phyloP scores from a whole-genome alignment of 1,140 invertebrate species.

The Elymnias hypermnestra region DNA sequence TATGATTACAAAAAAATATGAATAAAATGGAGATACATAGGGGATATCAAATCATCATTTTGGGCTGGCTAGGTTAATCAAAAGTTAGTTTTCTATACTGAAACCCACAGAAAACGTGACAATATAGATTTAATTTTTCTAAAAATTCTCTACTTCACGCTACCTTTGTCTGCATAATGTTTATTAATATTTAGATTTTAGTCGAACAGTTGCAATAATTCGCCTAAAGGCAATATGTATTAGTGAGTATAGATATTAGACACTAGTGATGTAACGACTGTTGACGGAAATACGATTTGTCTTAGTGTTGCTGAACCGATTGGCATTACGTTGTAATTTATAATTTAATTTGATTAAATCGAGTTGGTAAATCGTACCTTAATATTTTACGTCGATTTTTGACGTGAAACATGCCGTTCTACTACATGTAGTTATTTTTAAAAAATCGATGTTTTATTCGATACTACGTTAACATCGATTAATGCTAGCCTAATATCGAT shows the following conservation, averaged over 20 bases:
- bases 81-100: background rate
- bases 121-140: background rate
- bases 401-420: too few relatives aligned
- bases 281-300: background rate
- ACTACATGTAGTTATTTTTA: too few relatives aligned
- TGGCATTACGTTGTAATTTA: too few relatives aligned
- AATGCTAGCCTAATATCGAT: too few relatives aligned
- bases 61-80: too few relatives aligned
- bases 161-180: conserved; percentile 46
- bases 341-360: background rate
- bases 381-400: too few relatives aligned
- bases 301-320: too few relatives aligned
- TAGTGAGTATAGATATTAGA: conserved; percentile 36
- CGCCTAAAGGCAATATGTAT: conserved; percentile 53
- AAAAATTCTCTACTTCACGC: conserved; percentile 14
- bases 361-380: background rate
- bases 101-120: conserved; percentile 2
- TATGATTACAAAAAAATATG: too few relatives aligned
- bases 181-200: conserved; percentile 44
- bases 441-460: too few relatives aligned
- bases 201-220: conserved; percentile 65
- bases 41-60: too few relatives aligned
- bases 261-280: conserved; percentile 1
- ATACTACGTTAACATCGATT: too few relatives aligned
- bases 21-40: too few relatives aligned